Evolutionary conservation across 2,888 invertebrate genomes (phyloP), one percentile per base, ranked within the genome.

Genomic region (Phengaris alcon): DNA sequence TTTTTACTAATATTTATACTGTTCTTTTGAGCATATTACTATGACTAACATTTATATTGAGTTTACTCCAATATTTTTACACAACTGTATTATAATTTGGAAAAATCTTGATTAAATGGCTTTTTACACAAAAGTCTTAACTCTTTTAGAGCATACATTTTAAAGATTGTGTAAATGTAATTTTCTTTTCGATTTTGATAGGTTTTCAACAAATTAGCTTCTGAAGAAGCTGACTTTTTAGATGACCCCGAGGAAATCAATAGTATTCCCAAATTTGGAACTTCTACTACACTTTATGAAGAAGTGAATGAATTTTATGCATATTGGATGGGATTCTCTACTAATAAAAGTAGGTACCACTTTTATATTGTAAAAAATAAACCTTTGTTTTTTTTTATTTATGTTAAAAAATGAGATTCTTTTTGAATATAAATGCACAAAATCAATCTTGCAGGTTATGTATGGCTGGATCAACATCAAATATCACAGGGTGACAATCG

Each of bases 401-500:
- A 68, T 35, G 35, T 35, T 35, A 35, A 35, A 35, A 35, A 35
- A 35, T 0, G 0, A 35, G 2, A 35, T 35, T 3, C 4, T 35
- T 35, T 35, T 4, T 3, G 0, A 35, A 35, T 46, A n/a, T 12
- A 22, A 64, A 13, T 70, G 15, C 57, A 74, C 44, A 10, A 52
- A 35, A 35, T 35, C 2, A 72, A 57, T 15, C 15, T 59, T 77
- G 52, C 83, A 94, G 94, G 87, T 83, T 97, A 94, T 88, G 96
- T 97, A 0, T 99, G 99, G 99, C 89, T 98, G 76, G 98, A 99
- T 86, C 96, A 97, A 72, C 97, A 98, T 88, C 97, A 99, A 87
- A 96, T 98, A 68, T 94, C 96, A 51, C 96, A 98, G 82, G 96
- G 97, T n/a, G 95, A 96, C 75, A 97, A 98, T 84, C 94, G 98